These are phyloP conservation scores for Papilio xuthus DNA, from an alignment of 1,140 invertebrate species.

Conservation along the genomic window DNA sequence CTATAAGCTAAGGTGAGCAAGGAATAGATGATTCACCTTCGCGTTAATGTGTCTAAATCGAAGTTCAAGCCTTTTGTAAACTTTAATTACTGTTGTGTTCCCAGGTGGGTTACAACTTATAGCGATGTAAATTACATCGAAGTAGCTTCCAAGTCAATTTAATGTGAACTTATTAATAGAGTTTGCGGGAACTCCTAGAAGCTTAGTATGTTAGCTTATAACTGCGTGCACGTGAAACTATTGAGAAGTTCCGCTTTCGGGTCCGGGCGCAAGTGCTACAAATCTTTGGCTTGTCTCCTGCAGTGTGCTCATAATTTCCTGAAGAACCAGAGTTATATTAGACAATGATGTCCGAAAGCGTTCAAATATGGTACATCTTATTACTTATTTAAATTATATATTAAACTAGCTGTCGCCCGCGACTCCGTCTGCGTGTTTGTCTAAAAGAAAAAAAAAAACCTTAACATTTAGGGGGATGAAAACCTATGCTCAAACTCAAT, in stretches of 20 bases:
- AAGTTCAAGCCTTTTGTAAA: conserved; percentile 26
- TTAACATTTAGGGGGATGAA: too few relatives aligned
- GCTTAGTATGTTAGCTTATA: conserved; percentile 33
- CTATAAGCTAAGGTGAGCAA: too few relatives aligned
- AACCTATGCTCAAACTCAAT: too few relatives aligned
- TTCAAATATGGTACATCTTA: neutral
- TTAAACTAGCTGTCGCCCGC: too few relatives aligned
- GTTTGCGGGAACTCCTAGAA: conserved; percentile 28
- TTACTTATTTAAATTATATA: too few relatives aligned
- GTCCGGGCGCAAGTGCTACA: conserved; percentile 19
- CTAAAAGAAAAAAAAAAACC: too few relatives aligned
- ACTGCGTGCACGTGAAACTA: conserved; percentile 39
- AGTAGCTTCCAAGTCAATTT: conserved; percentile 38
- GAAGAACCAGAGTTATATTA: conserved; percentile 4
- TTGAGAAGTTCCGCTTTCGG: conserved; percentile 37
- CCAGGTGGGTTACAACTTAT: conserved; percentile 2
- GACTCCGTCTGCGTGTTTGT: too few relatives aligned
- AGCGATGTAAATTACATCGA: conserved; percentile 35
- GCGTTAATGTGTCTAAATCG: conserved; percentile 9
- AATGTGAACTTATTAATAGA: conserved; percentile 37
- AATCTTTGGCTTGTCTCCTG: conserved; percentile 33
- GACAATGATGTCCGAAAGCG: neutral
- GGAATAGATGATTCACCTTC: neutral
- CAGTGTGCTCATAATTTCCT: conserved; percentile 33
- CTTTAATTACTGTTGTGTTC: conserved; percentile 33